Conservation (phyloP, 2,888 invertebrate genomes). For the Muscina levida region DNA sequence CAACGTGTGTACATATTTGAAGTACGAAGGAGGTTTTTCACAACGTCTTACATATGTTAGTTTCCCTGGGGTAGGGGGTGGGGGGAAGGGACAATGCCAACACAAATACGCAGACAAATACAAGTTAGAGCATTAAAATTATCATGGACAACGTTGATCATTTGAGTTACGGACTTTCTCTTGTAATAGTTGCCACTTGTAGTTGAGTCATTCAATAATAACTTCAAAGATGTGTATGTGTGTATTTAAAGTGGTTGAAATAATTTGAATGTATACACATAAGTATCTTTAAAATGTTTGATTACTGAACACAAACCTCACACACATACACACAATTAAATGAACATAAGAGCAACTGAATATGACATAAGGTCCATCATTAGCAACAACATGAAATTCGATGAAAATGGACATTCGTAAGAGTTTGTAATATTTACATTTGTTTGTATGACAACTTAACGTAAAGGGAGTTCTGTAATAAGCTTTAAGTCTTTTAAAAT, state of each 20-base stretch:
- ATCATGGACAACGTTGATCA: constrained; percentile 23
- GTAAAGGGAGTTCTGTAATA: not conserved
- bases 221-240: not conserved
- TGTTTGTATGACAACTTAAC: not conserved
- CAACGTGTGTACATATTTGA: constrained; percentile 10
- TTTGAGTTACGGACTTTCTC: not conserved
- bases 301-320: not conserved
- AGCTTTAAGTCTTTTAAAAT: constrained; percentile 11
- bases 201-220: not conserved
- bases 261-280: constrained; percentile 23
- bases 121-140: not conserved
- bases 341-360: constrained; percentile 6
- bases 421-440: not conserved
- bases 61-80: not conserved
- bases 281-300: constrained; percentile 30
- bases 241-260: constrained; percentile 24
- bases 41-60: constrained; percentile 8
- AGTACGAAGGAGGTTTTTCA: constrained; percentile 18
- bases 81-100: not conserved
- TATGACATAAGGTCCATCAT: constrained; percentile 15
- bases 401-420: not conserved
- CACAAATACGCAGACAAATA: not conserved
- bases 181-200: constrained; percentile 14
- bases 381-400: constrained; percentile 13
- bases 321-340: not conserved